Evolutionary conservation across 1,140 invertebrate species (phyloP).

Genomic region (Drosophila kohkoa): DNA sequence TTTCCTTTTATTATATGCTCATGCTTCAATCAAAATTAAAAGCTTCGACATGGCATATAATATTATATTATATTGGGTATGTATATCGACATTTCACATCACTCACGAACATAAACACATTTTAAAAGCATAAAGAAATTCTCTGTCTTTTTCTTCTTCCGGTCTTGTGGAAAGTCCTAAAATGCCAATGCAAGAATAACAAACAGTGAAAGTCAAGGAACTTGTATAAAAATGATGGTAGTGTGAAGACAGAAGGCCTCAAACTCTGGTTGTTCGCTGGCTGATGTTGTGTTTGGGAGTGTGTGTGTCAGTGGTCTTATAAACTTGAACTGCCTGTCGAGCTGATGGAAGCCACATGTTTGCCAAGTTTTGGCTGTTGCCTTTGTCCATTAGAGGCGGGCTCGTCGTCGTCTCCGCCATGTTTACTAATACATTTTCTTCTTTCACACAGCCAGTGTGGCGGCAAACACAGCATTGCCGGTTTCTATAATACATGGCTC

Average conservation of each 20-base stretch:
- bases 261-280: background rate
- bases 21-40: background rate
- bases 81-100: conserved; percentile 2
- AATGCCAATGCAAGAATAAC: conserved; percentile 22
- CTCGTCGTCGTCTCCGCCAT: conserved; percentile 16
- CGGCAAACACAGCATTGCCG: background rate
- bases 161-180: background rate
- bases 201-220: conserved; percentile 49
- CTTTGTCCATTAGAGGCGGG: conserved; percentile 30
- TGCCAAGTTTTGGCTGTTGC: conserved; percentile 25
- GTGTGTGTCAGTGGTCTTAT: conserved; percentile 39
- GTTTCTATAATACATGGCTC: conserved; percentile 12
- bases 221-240: conserved; percentile 17
- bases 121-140: conserved; percentile 22
- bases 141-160: background rate
- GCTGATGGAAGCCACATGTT: conserved; percentile 34
- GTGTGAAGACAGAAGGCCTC: conserved; percentile 1
- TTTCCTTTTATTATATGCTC: background rate
- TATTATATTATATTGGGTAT: no score
- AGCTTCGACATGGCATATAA: background rate
- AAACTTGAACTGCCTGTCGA: conserved; percentile 36
- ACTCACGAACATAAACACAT: conserved; percentile 22
- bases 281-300: conserved; percentile 7
- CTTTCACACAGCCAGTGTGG: conserved; percentile 7
- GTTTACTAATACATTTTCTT: conserved; percentile 44